Conservation (phyloP, 35 echinoderm and acorn worm species). For the Chiridota heheva region DNA sequence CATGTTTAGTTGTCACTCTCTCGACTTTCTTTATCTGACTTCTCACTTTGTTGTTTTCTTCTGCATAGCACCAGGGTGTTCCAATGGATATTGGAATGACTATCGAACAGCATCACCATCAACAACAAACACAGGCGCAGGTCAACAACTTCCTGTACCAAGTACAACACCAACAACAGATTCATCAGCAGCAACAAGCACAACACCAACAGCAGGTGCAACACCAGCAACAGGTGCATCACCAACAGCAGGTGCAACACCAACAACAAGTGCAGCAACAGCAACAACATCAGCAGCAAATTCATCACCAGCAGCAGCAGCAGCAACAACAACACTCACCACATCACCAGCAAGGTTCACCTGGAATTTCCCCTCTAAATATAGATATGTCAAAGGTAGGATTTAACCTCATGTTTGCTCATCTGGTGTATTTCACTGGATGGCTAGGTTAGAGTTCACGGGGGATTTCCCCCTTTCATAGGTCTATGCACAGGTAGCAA, state of each 20-base stretch:
- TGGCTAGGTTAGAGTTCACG: not conserved
- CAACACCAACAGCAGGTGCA: conserved; percentile 42
- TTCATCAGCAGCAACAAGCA: conserved; percentile 56
- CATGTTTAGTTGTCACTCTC: too few relatives aligned
- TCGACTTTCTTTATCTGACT: too few relatives aligned
- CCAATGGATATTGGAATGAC: conserved; percentile 43
- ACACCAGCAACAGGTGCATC: conserved; percentile 43
- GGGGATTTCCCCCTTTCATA: too few relatives aligned
- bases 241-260: conserved; percentile 30
- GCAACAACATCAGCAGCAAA: conserved; percentile 43
- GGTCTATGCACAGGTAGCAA: too few relatives aligned
- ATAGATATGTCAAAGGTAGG: conserved; percentile 80
- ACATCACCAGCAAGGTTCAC: conserved; percentile 36
- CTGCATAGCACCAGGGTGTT: too few relatives aligned
- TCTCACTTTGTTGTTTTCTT: too few relatives aligned
- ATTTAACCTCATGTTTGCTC: not conserved
- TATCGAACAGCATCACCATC: conserved; percentile 34
- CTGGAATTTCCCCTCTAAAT: conserved; percentile 43
- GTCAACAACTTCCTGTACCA: conserved; percentile 45
- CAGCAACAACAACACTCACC: conserved; percentile 34
- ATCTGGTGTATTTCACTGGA: not conserved
- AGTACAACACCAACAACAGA: conserved; percentile 59
- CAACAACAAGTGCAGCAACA: conserved; percentile 19
- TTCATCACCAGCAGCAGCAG: conserved; percentile 26
- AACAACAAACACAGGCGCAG: conserved; percentile 35